Conservation (phyloP, 2,888 invertebrate genomes). For the Zhengitettix transpicula region DNA sequence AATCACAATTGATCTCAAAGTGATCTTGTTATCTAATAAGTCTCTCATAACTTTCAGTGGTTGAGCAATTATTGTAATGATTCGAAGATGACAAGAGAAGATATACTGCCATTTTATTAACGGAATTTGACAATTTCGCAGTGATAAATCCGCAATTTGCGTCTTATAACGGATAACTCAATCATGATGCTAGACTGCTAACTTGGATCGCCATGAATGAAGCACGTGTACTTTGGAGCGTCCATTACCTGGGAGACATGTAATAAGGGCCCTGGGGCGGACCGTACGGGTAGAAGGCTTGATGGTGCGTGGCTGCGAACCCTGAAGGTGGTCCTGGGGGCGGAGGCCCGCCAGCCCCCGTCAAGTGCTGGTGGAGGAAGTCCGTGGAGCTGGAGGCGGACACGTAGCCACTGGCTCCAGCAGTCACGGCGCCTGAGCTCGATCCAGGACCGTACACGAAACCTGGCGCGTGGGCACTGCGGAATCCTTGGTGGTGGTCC, state of each 20-base stretch:
- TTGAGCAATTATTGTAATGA: too few species aligned
- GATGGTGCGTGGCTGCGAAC: conserved; percentile 6
- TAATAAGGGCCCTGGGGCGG: conserved; percentile 12
- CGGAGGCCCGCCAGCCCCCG: background rate
- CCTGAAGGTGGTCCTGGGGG: conserved; percentile 2
- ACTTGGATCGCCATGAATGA: too few species aligned
- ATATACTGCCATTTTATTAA: too few species aligned
- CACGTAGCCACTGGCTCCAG: background rate
- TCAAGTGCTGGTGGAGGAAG: conserved; percentile 1
- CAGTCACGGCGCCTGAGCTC: conserved; percentile 5
- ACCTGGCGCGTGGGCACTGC: background rate
- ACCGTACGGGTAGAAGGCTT: conserved; percentile 13
- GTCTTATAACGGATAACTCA: too few species aligned
- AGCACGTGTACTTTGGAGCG: too few species aligned
- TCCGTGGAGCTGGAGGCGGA: background rate
- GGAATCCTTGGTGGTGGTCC: conserved; percentile 1
- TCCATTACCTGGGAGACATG: conserved; percentile 11
- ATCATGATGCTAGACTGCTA: too few species aligned
- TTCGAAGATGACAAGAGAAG: too few species aligned
- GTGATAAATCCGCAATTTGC: too few species aligned
- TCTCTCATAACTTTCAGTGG: too few species aligned
- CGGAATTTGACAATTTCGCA: too few species aligned
- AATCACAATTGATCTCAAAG: too few species aligned
- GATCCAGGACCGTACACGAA: conserved; percentile 5
- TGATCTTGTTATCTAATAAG: too few species aligned